Evolutionary conservation across 2,797 vertebrate genomes (phyloP).

Genomic region (Leptoclinus maculatus): DNA sequence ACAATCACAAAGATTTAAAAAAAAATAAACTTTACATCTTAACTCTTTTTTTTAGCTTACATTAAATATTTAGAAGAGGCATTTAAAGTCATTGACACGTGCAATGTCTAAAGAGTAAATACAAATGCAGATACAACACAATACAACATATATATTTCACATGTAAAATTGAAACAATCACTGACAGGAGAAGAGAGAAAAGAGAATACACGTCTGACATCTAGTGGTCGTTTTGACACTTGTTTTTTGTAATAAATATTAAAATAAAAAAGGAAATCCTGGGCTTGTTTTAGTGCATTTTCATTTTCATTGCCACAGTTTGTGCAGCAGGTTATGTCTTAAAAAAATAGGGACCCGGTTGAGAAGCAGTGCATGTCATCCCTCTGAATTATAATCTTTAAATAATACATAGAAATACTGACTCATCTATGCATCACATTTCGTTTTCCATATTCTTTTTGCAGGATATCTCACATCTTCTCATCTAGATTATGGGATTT

Average conservation of each 20-base stretch:
- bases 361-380: background rate
- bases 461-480: background rate
- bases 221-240: conserved; percentile 65
- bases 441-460: background rate
- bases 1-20: background rate
- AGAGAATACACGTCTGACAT: conserved; percentile 52
- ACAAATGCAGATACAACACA: background rate
- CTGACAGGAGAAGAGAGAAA: background rate
- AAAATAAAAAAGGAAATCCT: background rate
- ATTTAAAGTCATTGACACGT: background rate
- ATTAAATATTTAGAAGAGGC: background rate
- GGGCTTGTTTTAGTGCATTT: background rate
- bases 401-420: background rate
- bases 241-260: background rate
- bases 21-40: background rate
- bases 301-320: background rate
- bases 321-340: background rate
- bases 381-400: background rate
- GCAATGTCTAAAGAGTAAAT: background rate
- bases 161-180: background rate
- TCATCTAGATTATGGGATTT: background rate
- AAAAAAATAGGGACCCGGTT: background rate
- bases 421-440: background rate
- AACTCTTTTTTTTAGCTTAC: background rate
- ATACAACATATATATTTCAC: conserved; percentile 1